Evolutionary conservation across 2,797 vertebrate genomes (phyloP).

Genomic region (Pogoniulus pusillus): DNA sequence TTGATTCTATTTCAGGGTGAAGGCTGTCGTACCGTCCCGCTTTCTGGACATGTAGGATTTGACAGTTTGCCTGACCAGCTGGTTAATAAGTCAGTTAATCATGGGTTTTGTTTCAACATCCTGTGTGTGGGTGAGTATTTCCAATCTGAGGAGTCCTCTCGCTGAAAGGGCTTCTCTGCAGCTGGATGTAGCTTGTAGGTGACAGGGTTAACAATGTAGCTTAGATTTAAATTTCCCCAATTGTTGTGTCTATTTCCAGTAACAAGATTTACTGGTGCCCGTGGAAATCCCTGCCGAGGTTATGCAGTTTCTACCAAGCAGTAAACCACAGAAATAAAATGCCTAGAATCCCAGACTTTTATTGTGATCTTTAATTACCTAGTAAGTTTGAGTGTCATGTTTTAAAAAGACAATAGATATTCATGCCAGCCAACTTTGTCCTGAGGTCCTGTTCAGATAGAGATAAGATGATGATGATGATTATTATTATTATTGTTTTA

Average conservation of each 20-base stretch:
- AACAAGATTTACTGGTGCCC: constrained; percentile 12
- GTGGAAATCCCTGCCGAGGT: constrained; percentile 23
- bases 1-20: constrained; percentile 83
- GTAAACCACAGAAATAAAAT: constrained; percentile 1
- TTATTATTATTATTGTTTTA: constrained; percentile 29
- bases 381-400: neutral
- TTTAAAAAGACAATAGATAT: constrained; percentile 19
- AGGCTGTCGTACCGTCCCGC: constrained; percentile 90
- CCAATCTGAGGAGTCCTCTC: constrained; percentile 71
- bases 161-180: constrained; percentile 60
- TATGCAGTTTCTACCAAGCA: constrained; percentile 13
- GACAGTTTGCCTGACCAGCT: constrained; percentile 99
- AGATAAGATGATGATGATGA: no score
- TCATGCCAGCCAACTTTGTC: neutral
- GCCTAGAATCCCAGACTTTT: neutral
- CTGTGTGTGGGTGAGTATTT: constrained; percentile 97
- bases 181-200: constrained; percentile 60
- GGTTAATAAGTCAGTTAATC: constrained; percentile 98
- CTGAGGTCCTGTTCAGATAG: neutral
- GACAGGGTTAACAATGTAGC: constrained; percentile 57
- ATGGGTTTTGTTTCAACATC: constrained; percentile 99
- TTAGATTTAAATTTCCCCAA: constrained; percentile 37
- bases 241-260: constrained; percentile 17
- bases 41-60: constrained; percentile 97
- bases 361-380: neutral